phyloP scores from a whole-genome alignment of 2,888 invertebrate species.

The Omphaloscelis lunosa region DNA sequence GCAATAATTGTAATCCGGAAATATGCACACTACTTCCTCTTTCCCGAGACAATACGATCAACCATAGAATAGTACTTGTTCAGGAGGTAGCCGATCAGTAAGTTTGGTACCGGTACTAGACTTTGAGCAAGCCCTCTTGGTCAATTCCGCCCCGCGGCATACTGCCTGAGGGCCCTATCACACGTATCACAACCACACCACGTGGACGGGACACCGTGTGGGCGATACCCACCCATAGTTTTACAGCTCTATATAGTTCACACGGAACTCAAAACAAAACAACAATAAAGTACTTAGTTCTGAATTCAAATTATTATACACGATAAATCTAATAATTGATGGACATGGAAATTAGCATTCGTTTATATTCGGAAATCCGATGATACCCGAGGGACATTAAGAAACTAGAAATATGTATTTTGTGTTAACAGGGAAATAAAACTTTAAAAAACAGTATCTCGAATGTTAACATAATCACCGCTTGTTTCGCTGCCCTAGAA shows the following conservation, averaged over 20 bases:
- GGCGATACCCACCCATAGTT: background rate
- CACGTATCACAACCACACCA: background rate
- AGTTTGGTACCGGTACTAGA: background rate
- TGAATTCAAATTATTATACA: no score
- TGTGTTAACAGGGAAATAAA: constrained; percentile 2
- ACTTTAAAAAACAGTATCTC: background rate
- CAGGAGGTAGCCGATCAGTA: background rate
- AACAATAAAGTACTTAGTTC: no score
- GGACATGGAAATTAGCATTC: no score
- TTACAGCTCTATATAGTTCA: no score
- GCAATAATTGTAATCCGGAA: background rate
- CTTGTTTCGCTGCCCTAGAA: constrained; percentile 57
- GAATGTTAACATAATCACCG: constrained; percentile 35
- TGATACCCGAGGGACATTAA: no score
- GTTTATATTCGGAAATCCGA: no score
- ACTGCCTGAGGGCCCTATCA: background rate
- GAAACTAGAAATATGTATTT: background rate
- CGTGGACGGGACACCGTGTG: background rate
- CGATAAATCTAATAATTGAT: no score
- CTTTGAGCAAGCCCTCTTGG: background rate
- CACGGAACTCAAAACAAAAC: no score
- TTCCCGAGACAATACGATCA: background rate
- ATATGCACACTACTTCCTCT: background rate
- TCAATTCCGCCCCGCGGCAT: no score
- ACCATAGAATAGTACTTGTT: no score